These are phyloP conservation scores for Syngnathus acus DNA, from an alignment of 2,797 vertebrate species.

Conservation along the genomic window DNA sequence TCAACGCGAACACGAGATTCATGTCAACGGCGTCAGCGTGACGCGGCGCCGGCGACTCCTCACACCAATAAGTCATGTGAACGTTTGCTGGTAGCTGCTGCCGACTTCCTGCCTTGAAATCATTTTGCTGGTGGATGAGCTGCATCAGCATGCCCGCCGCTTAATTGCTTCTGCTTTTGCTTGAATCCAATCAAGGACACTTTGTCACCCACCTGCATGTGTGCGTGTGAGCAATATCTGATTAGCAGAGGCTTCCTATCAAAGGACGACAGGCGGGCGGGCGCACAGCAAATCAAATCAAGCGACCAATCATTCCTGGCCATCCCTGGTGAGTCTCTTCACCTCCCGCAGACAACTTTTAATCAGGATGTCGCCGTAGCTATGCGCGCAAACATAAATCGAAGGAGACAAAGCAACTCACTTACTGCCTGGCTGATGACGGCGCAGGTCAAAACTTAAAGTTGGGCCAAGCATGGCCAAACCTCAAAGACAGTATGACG, in stretches of 20 bases:
- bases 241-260: constrained; percentile 57
- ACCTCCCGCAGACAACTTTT: constrained; percentile 41
- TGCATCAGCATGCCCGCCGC: constrained; percentile 17
- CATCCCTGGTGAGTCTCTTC: constrained; percentile 9
- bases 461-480: too few species aligned
- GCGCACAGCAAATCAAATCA: constrained; percentile 51
- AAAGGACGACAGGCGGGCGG: constrained; percentile 48
- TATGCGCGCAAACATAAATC: neutral
- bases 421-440: neutral
- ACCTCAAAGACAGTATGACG: too few species aligned
- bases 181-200: constrained; percentile 46
- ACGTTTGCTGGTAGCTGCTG: neutral
- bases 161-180: constrained; percentile 30
- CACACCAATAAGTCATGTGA: neutral
- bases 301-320: constrained; percentile 3
- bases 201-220: constrained; percentile 25
- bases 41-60: neutral
- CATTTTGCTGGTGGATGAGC: constrained; percentile 31
- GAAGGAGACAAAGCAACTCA: neutral
- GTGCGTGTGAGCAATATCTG: constrained; percentile 29
- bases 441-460: too few species aligned
- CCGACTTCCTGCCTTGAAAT: constrained; percentile 41
- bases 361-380: constrained; percentile 25
- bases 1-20: neutral
- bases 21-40: neutral